phyloP scores from a whole-genome alignment of 2,113 vertebrate genomes.

The Lipotes vexillifer region DNA sequence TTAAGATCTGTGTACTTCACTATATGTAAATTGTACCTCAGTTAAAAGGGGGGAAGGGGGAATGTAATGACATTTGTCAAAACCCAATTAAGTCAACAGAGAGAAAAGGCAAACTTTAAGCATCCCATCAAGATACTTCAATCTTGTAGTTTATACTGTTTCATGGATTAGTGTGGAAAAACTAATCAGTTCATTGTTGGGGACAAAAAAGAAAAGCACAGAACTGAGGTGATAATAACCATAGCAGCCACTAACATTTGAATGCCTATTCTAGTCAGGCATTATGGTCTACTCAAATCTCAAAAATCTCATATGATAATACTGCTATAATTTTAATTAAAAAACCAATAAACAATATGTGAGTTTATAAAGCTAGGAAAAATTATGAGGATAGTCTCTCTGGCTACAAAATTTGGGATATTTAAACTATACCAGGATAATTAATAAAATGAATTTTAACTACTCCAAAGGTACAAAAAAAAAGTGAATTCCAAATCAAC shows the following conservation, averaged over 20 bases:
- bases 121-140: neutral
- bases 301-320: neutral
- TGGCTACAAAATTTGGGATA: neutral
- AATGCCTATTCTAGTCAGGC: neutral
- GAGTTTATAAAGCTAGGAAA: conserved; percentile 26
- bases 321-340: neutral
- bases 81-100: neutral
- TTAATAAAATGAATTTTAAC: neutral
- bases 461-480: neutral
- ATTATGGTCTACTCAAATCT: neutral
- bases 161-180: neutral
- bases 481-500: neutral
- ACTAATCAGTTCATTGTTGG: neutral
- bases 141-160: neutral
- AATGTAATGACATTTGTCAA: neutral
- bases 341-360: neutral
- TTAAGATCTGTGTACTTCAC: neutral
- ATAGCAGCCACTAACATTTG: neutral
- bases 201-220: neutral
- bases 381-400: neutral
- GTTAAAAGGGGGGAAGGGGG: neutral
- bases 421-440: neutral
- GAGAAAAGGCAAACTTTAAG: neutral
- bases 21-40: neutral
- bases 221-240: neutral